Evolutionary conservation across 2,797 vertebrate species (phyloP), one percentile per base, ranked within the genome.

Genomic region (Morelia viridis): DNA sequence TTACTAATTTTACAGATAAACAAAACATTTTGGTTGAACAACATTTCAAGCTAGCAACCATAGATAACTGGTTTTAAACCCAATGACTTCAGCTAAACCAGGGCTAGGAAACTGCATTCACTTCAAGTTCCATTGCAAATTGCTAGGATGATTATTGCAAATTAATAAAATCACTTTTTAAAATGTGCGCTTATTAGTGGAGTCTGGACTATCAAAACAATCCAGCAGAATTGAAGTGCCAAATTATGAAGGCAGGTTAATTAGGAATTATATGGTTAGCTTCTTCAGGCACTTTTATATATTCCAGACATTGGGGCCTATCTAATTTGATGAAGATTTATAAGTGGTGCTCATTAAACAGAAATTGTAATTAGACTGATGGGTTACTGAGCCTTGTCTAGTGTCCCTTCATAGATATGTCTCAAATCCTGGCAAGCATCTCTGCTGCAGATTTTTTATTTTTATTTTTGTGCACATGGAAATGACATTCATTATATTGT

Each of bases 311-410:
- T 7, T 76, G 56, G 35, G 12, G 57, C 19, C 92, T 41, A 53
- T 89, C 41, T 88, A 13, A 13, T 94, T 46, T 76, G 86, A 92
- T 87, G 26, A 1, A 80, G 88, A 50, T 92, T 94, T 94, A 83
- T 60, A 58, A 90, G 58, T 92, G 71, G 10, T 91, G 31, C 50
- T 85, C 13, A 24, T 88, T 4, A 65, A 57, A 41, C 5, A 26
- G 28, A 62, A 58, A 65, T 1, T 6, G 10, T 92, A 6, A 26
- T 26, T 15, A 22, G 53, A 41, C 85, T 65, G 91, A 0, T 35
- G 57, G 17, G 15, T 88, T 94, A 35, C 60, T 95, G 53, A n/a
- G 6, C 93, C 93, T 90, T 88, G 5, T 92, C n/a, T 41, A 53
- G 24, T 57, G 91, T 86, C 56, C 80, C 41, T n/a, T 91, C 46